Evolutionary conservation across 2,113 vertebrate species (phyloP), one percentile per base, ranked within the genome.

Genomic region (Chlorodrepanis virens): DNA sequence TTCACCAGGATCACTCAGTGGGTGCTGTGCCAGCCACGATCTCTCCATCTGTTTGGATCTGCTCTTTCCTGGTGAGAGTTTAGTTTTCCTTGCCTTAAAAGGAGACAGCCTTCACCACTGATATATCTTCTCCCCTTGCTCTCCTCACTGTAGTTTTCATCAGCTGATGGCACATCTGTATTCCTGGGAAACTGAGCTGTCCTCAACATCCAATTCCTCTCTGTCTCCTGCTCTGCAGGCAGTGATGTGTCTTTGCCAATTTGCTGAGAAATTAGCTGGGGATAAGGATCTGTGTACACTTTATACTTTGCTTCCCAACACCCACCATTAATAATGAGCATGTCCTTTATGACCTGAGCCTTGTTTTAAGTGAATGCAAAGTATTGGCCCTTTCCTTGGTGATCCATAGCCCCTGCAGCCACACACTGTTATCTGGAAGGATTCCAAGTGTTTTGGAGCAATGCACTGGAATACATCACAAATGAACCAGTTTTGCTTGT

Each of bases 371-470:
- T 67, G 83, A 84, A 95, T 89, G 91, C 67, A 78, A 81, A 82
- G 40, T 61, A 60, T 65, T 93, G 89, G 67, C 80, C 85, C 89
- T 72, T 87, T 77, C 63, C 83, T 65, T 79, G 79, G 59, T 76
- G 85, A 91, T 93, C 87, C 90, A 61, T 12, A 70, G 83, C 57
- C 82, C 79, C n/a, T 20, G 35, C 47, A 56, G 78, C 65, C 5
- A 0, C 0, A 1, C 45, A 9, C 42, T 75, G 91, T n/a, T 63
- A 29, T 78, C 79, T 96, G 94, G 94, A 93, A 88, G 1, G 5
- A 45, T 89, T 94, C 94, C 96, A 96, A 96, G 93, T 54, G 79
- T 91, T 95, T 96, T 88, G 84, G 79, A 94, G 89, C 57, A 90
- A 69, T 1, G 10, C 6, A 2, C 60, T 69, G 71, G 78, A 89